Percentiles rank a stretch among this genome's conserved stretches.
phyloP scores from a whole-genome alignment of 2,113 vertebrate genomes.

The Serinus canaria region DNA sequence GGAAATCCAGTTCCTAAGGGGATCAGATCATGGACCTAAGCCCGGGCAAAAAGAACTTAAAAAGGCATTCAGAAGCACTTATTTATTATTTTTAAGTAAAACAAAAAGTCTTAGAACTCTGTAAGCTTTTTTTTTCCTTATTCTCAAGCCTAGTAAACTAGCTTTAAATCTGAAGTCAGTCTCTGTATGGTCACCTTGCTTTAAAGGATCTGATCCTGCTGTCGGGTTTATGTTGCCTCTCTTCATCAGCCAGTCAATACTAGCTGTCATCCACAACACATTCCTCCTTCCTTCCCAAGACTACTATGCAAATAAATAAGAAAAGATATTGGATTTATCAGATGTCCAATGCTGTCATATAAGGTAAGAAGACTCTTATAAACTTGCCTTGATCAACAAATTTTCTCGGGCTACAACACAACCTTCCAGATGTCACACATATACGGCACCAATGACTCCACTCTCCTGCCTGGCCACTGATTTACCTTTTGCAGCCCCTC shows the following conservation, averaged over 20 bases:
- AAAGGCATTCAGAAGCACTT: neutral
- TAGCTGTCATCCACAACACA: fast-evolving
- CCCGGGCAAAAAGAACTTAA: neutral
- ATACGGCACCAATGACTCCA: neutral
- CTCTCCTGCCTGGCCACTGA: too few species aligned
- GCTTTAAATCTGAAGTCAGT: neutral
- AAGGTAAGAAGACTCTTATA: neutral
- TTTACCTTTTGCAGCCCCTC: neutral
- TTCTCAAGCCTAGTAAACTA: neutral
- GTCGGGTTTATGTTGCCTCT: neutral
- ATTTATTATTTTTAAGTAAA: neutral
- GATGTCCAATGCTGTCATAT: neutral
- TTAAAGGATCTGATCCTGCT: neutral
- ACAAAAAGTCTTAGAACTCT: neutral
- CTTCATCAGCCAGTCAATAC: neutral
- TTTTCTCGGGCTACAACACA: neutral
- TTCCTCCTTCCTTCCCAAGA: neutral
- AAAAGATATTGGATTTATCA: neutral
- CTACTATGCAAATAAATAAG: neutral
- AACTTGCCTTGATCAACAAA: neutral
- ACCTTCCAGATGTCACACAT: neutral
- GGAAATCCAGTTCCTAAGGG: neutral
- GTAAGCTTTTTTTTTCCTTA: neutral
- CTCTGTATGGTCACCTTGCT: neutral
- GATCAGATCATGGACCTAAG: neutral